A percentile compares a stretch with the other conserved stretches of the same genome.
Conservation (phyloP, 2,797 vertebrate species). For the Anguilla anguilla region DNA sequence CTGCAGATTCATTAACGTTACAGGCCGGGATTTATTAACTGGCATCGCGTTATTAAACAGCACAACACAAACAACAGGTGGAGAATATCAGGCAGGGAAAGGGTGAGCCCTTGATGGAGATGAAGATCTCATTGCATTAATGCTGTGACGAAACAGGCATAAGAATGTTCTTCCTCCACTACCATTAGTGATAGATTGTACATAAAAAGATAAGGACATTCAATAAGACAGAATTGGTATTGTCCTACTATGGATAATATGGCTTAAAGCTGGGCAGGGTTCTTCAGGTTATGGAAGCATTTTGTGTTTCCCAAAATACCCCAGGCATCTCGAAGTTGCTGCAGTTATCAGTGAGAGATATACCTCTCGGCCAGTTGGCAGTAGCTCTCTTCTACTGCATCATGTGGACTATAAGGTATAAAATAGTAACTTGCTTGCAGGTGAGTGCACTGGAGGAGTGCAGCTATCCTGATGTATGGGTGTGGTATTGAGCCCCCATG, state of each 20-base stretch:
- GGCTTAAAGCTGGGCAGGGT: neutral
- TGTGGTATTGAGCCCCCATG: neutral
- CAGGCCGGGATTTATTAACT: neutral
- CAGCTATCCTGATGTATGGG: neutral
- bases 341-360: too few relatives aligned
- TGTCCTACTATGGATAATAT: neutral
- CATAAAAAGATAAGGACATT: neutral
- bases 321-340: neutral
- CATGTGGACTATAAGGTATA: neutral
- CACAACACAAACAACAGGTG: constrained; percentile 18
- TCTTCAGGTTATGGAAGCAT: neutral
- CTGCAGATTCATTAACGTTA: constrained; percentile 2
- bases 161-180: neutral
- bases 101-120: neutral
- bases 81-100: neutral
- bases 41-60: neutral
- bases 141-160: neutral
- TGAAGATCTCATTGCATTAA: neutral
- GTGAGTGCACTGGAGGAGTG: neutral
- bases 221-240: neutral
- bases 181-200: neutral
- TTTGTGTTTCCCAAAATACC: neutral
- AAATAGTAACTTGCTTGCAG: neutral
- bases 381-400: neutral
- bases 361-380: neutral